A percentile compares a stretch with the other conserved stretches of the same genome.
These are phyloP conservation scores for Epsilonema sp. DNA, from an alignment of 2,888 invertebrate genomes.

Conservation along the genomic window DNA sequence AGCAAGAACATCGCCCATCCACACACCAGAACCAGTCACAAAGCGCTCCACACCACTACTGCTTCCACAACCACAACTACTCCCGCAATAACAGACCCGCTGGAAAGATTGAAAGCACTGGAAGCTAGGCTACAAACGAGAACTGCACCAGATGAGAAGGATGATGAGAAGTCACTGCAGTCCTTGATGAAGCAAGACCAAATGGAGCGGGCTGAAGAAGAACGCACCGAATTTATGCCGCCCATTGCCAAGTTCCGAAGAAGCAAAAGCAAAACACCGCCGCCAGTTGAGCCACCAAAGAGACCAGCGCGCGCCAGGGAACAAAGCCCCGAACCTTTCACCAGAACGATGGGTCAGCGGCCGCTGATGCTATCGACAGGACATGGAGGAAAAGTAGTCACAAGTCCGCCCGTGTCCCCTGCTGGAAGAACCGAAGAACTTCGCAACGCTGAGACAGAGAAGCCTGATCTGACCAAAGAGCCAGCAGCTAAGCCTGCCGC, in stretches of 20 bases:
- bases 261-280: background rate
- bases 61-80: no score
- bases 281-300: background rate
- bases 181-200: no score
- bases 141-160: no score
- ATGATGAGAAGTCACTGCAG: no score
- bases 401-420: background rate
- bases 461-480: background rate
- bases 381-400: background rate
- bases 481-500: background rate
- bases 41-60: no score
- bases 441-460: background rate
- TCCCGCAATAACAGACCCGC: no score
- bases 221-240: background rate
- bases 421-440: background rate
- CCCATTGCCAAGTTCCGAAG: background rate
- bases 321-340: conserved; percentile 1
- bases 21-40: no score
- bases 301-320: background rate
- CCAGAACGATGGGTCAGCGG: background rate
- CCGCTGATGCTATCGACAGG: background rate
- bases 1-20: no score
- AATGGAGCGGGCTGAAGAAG: no score
- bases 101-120: no score
- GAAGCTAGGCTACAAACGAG: no score